phyloP scores from a whole-genome alignment of 2,113 vertebrate species.

The Urocitellus parryii region DNA sequence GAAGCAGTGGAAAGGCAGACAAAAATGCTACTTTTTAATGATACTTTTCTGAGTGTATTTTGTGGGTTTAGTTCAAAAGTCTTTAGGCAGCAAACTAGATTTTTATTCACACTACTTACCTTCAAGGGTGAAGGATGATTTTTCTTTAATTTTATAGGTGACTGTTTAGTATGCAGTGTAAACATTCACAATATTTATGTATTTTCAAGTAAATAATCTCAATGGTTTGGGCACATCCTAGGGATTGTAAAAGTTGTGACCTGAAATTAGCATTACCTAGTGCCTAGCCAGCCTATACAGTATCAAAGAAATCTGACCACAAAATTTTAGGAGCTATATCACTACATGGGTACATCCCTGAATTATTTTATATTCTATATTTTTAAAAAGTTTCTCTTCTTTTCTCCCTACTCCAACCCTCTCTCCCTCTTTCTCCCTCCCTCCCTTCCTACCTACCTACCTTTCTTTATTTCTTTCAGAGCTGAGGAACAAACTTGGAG shows the following conservation, averaged over 20 bases:
- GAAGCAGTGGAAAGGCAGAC: slow-evolving; percentile 25
- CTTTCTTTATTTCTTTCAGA: no score
- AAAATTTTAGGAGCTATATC: no score
- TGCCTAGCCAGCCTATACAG: not conserved
- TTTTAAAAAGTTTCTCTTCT: not conserved
- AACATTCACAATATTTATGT: not conserved
- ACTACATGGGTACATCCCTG: no score
- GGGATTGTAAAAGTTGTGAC: slow-evolving; percentile 15
- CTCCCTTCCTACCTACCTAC: no score
- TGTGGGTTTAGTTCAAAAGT: slow-evolving; percentile 76
- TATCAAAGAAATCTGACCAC: no score
- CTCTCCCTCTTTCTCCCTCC: no score
- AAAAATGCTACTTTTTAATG: not conserved
- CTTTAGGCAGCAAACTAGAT: slow-evolving; percentile 70
- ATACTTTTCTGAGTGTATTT: slow-evolving; percentile 25
- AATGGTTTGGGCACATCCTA: not conserved
- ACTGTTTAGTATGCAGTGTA: slow-evolving; percentile 55
- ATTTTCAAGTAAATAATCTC: not conserved
- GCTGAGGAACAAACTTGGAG: not conserved
- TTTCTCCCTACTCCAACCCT: no score
- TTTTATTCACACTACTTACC: not conserved
- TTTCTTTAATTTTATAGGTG: not conserved
- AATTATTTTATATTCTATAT: not conserved
- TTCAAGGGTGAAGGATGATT: not conserved
- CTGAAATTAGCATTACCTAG: not conserved